phyloP scores from a whole-genome alignment of 2,888 invertebrate genomes.

The Drosophila tripunctata region DNA sequence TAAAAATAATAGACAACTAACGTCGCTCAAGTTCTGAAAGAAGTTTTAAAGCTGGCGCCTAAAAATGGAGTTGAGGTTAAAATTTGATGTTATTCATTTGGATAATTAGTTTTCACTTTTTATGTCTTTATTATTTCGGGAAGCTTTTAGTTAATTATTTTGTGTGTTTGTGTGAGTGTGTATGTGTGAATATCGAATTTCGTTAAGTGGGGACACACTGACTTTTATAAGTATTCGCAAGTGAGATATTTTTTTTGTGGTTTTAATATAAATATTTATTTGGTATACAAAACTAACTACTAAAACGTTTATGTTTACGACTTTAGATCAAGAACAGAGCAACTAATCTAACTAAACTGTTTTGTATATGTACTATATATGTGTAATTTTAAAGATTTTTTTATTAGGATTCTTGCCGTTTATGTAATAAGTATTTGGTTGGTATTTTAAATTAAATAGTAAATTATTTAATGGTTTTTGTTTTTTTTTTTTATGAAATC shows the following conservation, averaged over 20 bases:
- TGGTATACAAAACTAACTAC: slow-evolving; percentile 46
- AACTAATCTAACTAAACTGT: slow-evolving; percentile 58
- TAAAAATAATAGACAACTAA: slow-evolving; percentile 12
- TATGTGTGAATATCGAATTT: not conserved
- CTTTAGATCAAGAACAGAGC: slow-evolving; percentile 53
- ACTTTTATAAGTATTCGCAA: slow-evolving; percentile 18
- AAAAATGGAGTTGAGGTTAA: slow-evolving; percentile 46
- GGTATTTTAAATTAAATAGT: slow-evolving; percentile 8
- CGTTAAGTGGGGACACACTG: slow-evolving; percentile 13
- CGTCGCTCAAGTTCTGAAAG: slow-evolving; percentile 34
- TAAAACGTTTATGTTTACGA: slow-evolving; percentile 54
- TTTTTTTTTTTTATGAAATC: slow-evolving; percentile 28
- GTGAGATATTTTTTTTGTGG: not conserved
- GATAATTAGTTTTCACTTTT: slow-evolving; percentile 16
- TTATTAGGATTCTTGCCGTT: slow-evolving; percentile 32
- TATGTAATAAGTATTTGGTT: slow-evolving; percentile 33
- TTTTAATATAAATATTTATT: slow-evolving; percentile 24
- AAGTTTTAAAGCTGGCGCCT: slow-evolving; percentile 38
- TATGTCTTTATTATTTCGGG: slow-evolving; percentile 2
- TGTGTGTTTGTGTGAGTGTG: not conserved
- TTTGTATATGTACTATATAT: slow-evolving; percentile 21
- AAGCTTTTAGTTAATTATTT: slow-evolving; percentile 19
- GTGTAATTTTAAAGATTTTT: slow-evolving; percentile 10
- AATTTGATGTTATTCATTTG: slow-evolving; percentile 44
- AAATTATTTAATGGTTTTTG: not conserved